Percentiles rank a stretch among this genome's conserved stretches.
Conservation (phyloP, 1,140 invertebrate genomes). For the Stegodyphus mimosarum region DNA sequence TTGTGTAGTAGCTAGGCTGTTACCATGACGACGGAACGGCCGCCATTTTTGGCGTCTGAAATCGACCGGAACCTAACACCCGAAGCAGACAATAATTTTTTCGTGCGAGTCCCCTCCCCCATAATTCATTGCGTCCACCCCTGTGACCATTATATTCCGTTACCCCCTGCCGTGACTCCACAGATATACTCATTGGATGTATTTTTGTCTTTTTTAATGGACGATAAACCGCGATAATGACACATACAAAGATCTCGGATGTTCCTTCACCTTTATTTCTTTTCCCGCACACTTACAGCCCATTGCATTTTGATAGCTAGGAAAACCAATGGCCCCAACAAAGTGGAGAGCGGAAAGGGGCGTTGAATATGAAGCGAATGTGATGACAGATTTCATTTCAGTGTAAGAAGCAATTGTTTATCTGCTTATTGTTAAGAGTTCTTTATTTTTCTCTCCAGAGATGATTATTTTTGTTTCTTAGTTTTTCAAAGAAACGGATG, state of each 20-base stretch:
- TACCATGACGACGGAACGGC: slow-evolving; percentile 34
- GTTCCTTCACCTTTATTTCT: slow-evolving; percentile 2
- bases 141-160: slow-evolving; percentile 48
- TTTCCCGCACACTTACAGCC: background rate
- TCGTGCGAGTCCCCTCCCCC: slow-evolving; percentile 47
- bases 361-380: background rate
- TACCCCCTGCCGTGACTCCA: slow-evolving; percentile 27
- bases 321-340: background rate
- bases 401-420: slow-evolving; percentile 1
- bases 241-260: slow-evolving; percentile 32
- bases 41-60: slow-evolving; percentile 56
- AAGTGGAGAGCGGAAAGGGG: background rate
- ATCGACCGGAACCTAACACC: slow-evolving; percentile 58
- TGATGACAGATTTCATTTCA: slow-evolving; percentile 25
- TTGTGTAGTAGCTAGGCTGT: slow-evolving; percentile 32
- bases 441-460: too few relatives aligned
- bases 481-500: too few relatives aligned
- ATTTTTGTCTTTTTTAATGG: slow-evolving; percentile 59
- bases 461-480: too few relatives aligned
- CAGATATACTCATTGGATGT: slow-evolving; percentile 19
- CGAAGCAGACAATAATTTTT: slow-evolving; percentile 47
- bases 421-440: background rate
- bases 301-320: background rate
- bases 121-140: slow-evolving; percentile 55
- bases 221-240: slow-evolving; percentile 56